Percentiles rank a stretch among this genome's conserved stretches.
Conservation (phyloP, 2,888 invertebrate species). For the Eilema sororculum region DNA sequence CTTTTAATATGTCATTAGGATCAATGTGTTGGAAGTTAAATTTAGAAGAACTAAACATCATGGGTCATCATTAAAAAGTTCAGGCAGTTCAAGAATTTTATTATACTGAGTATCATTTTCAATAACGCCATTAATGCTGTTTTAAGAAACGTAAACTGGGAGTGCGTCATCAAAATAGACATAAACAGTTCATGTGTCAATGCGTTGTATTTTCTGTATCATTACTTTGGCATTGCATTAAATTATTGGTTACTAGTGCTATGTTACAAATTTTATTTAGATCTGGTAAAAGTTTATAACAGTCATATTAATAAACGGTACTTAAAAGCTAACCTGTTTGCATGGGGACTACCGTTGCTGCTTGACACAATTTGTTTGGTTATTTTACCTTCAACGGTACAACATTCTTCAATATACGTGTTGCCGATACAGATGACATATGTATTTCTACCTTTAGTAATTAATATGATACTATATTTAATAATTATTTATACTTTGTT, state of each 20-base stretch:
- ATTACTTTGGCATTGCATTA: not conserved
- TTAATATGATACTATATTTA: not conserved
- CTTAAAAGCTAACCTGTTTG: conserved; percentile 7
- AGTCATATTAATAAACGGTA: not conserved
- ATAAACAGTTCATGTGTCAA: too few relatives aligned
- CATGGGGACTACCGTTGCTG: not conserved
- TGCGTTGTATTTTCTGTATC: not conserved
- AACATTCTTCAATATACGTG: not conserved
- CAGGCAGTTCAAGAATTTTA: conserved; percentile 34
- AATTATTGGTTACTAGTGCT: not conserved
- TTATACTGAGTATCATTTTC: conserved; percentile 31
- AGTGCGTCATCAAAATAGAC: not conserved
- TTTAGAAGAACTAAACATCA: too few relatives aligned
- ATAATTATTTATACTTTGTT: not conserved
- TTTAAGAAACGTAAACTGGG: not conserved
- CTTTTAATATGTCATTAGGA: too few relatives aligned
- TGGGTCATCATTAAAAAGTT: conserved; percentile 36
- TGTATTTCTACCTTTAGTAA: not conserved
- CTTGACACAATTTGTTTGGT: not conserved
- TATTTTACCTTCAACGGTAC: not conserved
- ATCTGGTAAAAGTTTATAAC: not conserved
- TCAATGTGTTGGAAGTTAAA: too few relatives aligned
- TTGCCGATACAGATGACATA: not conserved
- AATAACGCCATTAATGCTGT: conserved; percentile 18
- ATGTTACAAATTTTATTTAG: not conserved